These are phyloP conservation scores for Tipula lateralis DNA, from an alignment of 2,888 invertebrate genomes.

Conservation along the genomic window DNA sequence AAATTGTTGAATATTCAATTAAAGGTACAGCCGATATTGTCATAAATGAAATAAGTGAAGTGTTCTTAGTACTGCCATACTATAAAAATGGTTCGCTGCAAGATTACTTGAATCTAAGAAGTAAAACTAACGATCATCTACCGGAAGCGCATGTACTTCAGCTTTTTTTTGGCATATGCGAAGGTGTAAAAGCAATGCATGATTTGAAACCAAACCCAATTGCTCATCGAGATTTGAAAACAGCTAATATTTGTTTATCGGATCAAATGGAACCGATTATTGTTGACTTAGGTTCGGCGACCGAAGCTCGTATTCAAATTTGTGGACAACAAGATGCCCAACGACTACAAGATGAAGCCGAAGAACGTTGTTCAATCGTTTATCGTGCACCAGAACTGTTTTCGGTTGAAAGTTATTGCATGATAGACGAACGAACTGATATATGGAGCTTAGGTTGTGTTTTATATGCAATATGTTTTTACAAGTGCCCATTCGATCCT, in stretches of 20 bases:
- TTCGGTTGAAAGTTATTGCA: conserved; percentile 72
- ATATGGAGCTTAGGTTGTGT: conserved; percentile 87
- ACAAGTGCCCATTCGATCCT: conserved; percentile 78
- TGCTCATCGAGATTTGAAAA: conserved; percentile 81
- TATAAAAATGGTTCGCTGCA: conserved; percentile 72
- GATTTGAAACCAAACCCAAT: conserved; percentile 65
- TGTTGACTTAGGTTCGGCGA: conserved; percentile 76
- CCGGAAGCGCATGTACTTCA: conserved; percentile 61
- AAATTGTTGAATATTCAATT: conserved; percentile 58
- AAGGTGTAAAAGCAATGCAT: conserved; percentile 70
- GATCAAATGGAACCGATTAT: conserved; percentile 68
- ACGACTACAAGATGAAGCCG: conserved; percentile 70
- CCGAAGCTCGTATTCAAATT: conserved; percentile 58
- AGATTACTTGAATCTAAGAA: conserved; percentile 60
- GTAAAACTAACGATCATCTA: conserved; percentile 57
- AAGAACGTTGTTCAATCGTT: conserved; percentile 81
- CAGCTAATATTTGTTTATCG: conserved; percentile 73
- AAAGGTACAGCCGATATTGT: conserved; percentile 61
- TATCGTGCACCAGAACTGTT: conserved; percentile 86
- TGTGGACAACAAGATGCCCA: conserved; percentile 65
- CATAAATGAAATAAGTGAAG: conserved; percentile 63
- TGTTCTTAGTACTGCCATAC: conserved; percentile 69
- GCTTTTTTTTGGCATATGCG: conserved; percentile 68
- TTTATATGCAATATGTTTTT: conserved; percentile 78
- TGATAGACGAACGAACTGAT: conserved; percentile 78